Percentiles rank a stretch among this genome's conserved stretches.
Evolutionary conservation across 2,113 vertebrate species (phyloP).

Genomic region (Hippocampus guttulatus): DNA sequence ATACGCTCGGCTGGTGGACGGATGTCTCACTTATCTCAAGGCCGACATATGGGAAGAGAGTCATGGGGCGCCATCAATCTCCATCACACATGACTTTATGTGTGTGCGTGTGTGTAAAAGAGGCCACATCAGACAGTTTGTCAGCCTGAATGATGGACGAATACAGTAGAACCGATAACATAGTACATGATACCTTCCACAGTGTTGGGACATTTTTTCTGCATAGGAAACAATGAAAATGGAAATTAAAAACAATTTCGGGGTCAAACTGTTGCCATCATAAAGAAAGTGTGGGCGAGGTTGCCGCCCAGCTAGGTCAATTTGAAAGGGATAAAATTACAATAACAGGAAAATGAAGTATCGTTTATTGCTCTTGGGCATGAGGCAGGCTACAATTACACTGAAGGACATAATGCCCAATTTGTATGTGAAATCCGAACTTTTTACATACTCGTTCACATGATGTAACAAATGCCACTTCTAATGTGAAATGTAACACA

Average conservation of each 20-base stretch:
- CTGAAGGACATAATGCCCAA: too few species aligned
- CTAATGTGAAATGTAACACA: too few species aligned
- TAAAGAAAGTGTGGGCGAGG: not conserved
- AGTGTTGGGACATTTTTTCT: not conserved
- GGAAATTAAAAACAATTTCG: not conserved
- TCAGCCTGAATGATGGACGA: slow-evolving; percentile 30
- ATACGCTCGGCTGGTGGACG: slow-evolving; percentile 20
- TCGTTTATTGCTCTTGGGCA: too few species aligned
- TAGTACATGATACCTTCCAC: not conserved
- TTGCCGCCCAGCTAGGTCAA: too few species aligned
- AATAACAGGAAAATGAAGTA: too few species aligned
- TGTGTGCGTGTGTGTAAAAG: not conserved
- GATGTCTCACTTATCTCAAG: slow-evolving; percentile 40
- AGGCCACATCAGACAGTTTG: slow-evolving; percentile 9
- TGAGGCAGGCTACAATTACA: too few species aligned
- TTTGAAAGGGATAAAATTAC: too few species aligned
- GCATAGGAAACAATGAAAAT: not conserved
- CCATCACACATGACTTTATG: not conserved
- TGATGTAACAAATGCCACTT: too few species aligned
- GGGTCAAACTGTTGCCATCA: not conserved
- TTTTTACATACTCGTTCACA: too few species aligned
- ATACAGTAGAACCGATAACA: not conserved
- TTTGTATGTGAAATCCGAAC: too few species aligned
- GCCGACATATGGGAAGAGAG: slow-evolving; percentile 24
- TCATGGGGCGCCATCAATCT: slow-evolving; percentile 32